phyloP scores from a whole-genome alignment of 1,140 invertebrate species.

The Drosophila kepulauana region DNA sequence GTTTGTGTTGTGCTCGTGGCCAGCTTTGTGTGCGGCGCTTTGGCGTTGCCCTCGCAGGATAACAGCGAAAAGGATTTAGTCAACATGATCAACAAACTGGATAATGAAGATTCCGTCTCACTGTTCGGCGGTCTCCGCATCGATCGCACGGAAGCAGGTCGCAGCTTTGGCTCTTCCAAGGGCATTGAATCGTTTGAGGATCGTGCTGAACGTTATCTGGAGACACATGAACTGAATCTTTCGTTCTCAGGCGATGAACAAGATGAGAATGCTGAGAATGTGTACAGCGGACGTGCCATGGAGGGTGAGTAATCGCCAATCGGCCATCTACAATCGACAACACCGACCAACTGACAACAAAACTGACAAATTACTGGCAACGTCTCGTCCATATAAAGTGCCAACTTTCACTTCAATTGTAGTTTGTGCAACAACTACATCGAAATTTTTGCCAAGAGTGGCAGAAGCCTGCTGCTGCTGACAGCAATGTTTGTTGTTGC shows the following conservation, averaged over 20 bases:
- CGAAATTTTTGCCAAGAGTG: slow-evolving; percentile 9
- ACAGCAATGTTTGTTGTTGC: not conserved
- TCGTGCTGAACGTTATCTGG: slow-evolving; percentile 84
- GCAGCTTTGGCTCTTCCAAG: slow-evolving; percentile 69
- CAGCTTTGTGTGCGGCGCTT: slow-evolving; percentile 74
- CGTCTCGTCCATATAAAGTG: slow-evolving; percentile 15
- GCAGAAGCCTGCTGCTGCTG: not conserved
- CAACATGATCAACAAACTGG: slow-evolving; percentile 84
- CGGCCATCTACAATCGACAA: not conserved
- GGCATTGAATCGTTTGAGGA: slow-evolving; percentile 81
- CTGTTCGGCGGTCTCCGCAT: slow-evolving; percentile 84
- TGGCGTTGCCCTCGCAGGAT: slow-evolving; percentile 78
- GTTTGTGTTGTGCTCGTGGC: slow-evolving; percentile 82
- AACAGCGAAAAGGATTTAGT: slow-evolving; percentile 84
- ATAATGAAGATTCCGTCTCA: slow-evolving; percentile 79
- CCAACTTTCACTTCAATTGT: slow-evolving; percentile 27
- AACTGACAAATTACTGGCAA: not conserved
- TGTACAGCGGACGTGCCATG: slow-evolving; percentile 76
- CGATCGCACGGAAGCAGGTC: slow-evolving; percentile 71
- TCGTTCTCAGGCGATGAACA: slow-evolving; percentile 77
- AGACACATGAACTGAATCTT: slow-evolving; percentile 84
- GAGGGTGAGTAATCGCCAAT: slow-evolving; percentile 67
- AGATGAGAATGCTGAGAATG: slow-evolving; percentile 76
- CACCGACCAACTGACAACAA: not conserved
- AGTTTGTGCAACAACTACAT: slow-evolving; percentile 5